Conservation (phyloP, 2,113 vertebrate genomes). For the Lucifuga dentata region DNA sequence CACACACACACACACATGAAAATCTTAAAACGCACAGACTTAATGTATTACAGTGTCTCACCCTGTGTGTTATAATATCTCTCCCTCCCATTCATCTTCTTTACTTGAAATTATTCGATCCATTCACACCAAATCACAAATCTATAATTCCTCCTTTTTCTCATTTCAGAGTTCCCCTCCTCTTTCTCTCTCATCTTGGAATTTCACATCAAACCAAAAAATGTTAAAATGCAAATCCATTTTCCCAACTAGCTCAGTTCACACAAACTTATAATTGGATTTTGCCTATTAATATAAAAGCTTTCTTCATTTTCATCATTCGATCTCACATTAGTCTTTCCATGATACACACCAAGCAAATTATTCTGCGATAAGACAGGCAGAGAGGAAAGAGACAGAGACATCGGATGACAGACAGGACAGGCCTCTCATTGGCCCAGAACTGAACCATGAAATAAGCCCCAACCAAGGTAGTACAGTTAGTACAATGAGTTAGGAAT, state of each 20-base stretch:
- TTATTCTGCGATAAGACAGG: conserved; percentile 38
- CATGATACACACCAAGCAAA: conserved; percentile 32
- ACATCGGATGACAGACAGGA: conserved; percentile 61
- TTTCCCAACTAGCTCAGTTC: conserved; percentile 65
- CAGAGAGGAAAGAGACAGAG: conserved; percentile 14
- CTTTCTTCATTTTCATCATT: conserved; percentile 72
- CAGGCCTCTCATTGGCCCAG: conserved; percentile 90
- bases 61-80: conserved; percentile 19
- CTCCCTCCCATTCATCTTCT: conserved; percentile 22
- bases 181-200: conserved; percentile 60
- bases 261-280: conserved; percentile 84
- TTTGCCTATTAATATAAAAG: conserved; percentile 75
- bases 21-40: too few relatives aligned
- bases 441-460: conserved; percentile 88
- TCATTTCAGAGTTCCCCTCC: conserved; percentile 15
- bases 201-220: conserved; percentile 77
- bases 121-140: conserved; percentile 44
- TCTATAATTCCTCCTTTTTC: conserved; percentile 44
- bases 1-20: conserved; percentile 11
- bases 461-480: conserved; percentile 87
- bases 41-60: conserved; percentile 4
- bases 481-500: conserved; percentile 91
- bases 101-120: conserved; percentile 50
- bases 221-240: conserved; percentile 77
- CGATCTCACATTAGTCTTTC: conserved; percentile 57